These are phyloP conservation scores for Ariolimax columbianus DNA, from an alignment of 2,888 invertebrate genomes.

Conservation along the genomic window DNA sequence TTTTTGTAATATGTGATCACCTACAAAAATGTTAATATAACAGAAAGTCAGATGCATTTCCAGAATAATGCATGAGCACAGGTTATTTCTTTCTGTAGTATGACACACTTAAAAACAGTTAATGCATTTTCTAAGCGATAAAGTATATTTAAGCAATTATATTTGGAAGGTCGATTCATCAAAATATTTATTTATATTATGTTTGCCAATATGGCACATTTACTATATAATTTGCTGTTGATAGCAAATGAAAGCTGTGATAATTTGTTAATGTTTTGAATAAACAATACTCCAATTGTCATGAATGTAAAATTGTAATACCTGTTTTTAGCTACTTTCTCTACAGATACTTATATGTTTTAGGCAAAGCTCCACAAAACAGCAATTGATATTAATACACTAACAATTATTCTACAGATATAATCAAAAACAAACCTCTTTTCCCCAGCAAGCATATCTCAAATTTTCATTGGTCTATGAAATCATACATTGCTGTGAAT, in stretches of 20 bases:
- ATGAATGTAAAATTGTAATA: background rate
- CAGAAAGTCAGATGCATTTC: too few relatives aligned
- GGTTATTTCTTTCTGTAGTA: too few relatives aligned
- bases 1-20: too few relatives aligned
- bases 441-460: too few relatives aligned
- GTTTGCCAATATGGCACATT: background rate
- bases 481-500: slow-evolving; percentile 29
- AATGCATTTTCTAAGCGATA: too few relatives aligned
- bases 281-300: background rate
- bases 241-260: too few relatives aligned
- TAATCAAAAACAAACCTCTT: background rate
- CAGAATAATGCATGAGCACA: too few relatives aligned
- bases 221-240: background rate
- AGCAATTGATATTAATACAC: too few relatives aligned
- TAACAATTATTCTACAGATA: background rate
- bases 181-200: background rate
- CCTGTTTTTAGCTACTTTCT: background rate
- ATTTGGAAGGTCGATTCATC: too few relatives aligned
- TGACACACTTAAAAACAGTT: too few relatives aligned
- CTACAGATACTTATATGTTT: background rate
- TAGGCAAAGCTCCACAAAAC: background rate
- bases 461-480: background rate
- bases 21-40: too few relatives aligned
- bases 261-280: background rate
- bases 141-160: too few relatives aligned